Evolutionary conservation across 1,140 invertebrate genomes (phyloP).

Genomic region (Portunus trituberculatus): DNA sequence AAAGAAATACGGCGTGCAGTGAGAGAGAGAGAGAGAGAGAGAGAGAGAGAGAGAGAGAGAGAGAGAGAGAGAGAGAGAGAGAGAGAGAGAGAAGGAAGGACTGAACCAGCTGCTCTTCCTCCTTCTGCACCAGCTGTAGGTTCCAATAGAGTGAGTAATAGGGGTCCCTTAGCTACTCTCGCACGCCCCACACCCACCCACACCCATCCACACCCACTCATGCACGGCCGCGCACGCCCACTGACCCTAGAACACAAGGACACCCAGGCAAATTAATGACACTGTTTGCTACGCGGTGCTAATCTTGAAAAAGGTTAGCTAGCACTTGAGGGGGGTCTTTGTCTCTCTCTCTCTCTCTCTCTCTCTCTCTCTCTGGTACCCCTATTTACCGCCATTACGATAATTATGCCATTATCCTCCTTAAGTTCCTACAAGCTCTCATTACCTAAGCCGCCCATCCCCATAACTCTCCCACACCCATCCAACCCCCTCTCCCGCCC

Average conservation of each 20-base stretch:
- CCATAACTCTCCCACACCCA: background rate
- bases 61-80: background rate
- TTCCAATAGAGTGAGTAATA: constrained; percentile 38
- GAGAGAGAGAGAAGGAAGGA: background rate
- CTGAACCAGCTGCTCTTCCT: background rate
- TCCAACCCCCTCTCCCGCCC: background rate
- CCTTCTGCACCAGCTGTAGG: background rate
- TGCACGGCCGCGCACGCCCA: background rate
- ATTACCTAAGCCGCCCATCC: constrained; percentile 29
- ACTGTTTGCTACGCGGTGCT: background rate
- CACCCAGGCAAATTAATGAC: background rate
- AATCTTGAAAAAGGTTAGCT: too few relatives aligned
- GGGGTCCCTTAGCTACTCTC: background rate
- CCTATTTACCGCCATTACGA: constrained; percentile 48
- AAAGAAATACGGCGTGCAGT: background rate
- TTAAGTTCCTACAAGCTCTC: constrained; percentile 40
- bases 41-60: constrained; percentile 5
- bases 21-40: constrained; percentile 7
- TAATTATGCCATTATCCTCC: constrained; percentile 56
- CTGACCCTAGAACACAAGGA: background rate
- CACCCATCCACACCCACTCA: constrained; percentile 12
- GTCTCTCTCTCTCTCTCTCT: constrained; percentile 25
- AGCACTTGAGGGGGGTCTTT: background rate
- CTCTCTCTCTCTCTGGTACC: constrained; percentile 1
- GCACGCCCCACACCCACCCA: background rate